Conservation (phyloP, 1,140 invertebrate species). For the Drosophila malerkotliana region DNA sequence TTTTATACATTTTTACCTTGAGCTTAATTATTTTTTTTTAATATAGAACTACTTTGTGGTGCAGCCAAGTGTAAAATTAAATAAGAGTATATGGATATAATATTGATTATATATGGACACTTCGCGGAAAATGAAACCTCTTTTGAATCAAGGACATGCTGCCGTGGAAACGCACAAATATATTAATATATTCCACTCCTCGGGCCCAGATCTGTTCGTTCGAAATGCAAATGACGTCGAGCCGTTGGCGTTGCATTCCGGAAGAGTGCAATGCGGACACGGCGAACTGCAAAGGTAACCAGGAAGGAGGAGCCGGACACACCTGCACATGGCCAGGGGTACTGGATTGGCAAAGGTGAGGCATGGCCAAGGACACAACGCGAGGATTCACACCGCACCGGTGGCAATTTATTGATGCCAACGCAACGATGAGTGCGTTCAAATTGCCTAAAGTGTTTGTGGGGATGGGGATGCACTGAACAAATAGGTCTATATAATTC, state of each 20-base stretch:
- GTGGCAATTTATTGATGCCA: conserved; percentile 50
- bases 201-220: conserved; percentile 3
- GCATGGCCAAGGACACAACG: conserved; percentile 31
- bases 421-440: conserved; percentile 35
- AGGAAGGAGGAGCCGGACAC: conserved; percentile 19
- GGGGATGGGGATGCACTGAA: conserved; percentile 2
- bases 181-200: conserved; percentile 36
- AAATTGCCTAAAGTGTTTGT: conserved; percentile 30
- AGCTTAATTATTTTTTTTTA: background rate
- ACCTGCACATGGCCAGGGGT: background rate
- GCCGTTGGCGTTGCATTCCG: conserved; percentile 34
- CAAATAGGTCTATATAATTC: background rate
- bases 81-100: background rate
- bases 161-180: conserved; percentile 24
- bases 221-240: conserved; percentile 39
- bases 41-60: background rate
- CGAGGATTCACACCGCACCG: conserved; percentile 18
- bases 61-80: background rate
- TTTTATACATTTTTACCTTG: background rate
- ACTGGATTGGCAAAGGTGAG: background rate
- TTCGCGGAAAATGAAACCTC: conserved; percentile 5
- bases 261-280: conserved; percentile 31
- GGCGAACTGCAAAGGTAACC: conserved; percentile 34
- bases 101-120: conserved; percentile 5
- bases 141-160: conserved; percentile 8